Evolutionary conservation across 2,113 vertebrate species (phyloP), one percentile per base, ranked within the genome.

Genomic region (Ellobius talpinus): DNA sequence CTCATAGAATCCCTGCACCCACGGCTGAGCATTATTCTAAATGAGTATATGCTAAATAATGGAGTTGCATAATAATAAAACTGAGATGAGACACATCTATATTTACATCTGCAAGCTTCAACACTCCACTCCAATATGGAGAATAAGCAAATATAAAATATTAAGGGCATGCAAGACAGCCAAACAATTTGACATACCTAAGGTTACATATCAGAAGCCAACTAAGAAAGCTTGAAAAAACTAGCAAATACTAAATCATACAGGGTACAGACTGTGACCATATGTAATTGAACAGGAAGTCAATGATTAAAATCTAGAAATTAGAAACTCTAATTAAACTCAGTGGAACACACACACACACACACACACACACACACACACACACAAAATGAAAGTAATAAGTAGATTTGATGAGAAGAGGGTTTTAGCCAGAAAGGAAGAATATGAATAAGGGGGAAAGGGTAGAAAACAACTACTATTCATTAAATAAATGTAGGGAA

Each of bases 201-300:
- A 63, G 1, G 19, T 70, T 88, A 73, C 3, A 78, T 55, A 87
- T 90, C 23, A 87, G 11, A 90, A 78, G 8, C 7, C 42, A 73
- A 55, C 1, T 93, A 93, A 96, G 5, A 33, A n/a, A 79, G 10
- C 5, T 24, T 85, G 29, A 96, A 61, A 61, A 78, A 92, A 92
- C 42, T 72, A 61, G 76, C 82, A 92, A 92, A 21, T 21, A 77
- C 26, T 85, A 9, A 95, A 91, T 79, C 16, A 86, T 55, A 84
- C 1, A 70, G 50, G 55, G 4, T 21, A 29, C 72, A 61, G 89
- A 92, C 8, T 63, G 7, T 65, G 31, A 87, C 10, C 8, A 93
- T 86, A 76, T 16, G 10, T 17, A 55, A 86, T 24, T 73, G 78
- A 89, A 47, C 31, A 87, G 63, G 26, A 77, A 86, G 39, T 33